A percentile compares a stretch with the other conserved stretches of the same genome.
These are phyloP conservation scores for Poicephalus meyeri DNA, from an alignment of 2,113 vertebrate species.

Conservation along the genomic window DNA sequence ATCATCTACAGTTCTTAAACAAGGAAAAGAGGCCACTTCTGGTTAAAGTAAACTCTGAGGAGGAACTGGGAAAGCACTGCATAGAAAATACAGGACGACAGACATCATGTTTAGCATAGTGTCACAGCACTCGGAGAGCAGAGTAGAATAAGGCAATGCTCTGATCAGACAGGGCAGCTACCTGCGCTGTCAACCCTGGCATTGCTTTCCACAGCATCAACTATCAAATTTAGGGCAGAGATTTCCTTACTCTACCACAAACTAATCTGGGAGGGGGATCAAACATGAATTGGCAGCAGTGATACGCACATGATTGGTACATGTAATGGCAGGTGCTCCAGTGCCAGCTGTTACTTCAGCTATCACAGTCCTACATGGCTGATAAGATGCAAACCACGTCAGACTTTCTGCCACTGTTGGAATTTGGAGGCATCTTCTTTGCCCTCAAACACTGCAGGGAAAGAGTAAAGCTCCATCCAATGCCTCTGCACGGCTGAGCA, in stretches of 20 bases:
- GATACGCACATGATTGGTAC: rapidly evolving
- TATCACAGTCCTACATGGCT: background rate
- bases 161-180: background rate
- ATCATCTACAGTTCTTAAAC: background rate
- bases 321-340: rapidly evolving
- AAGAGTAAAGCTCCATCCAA: background rate
- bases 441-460: background rate
- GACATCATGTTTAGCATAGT: rapidly evolving
- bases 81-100: background rate
- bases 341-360: background rate
- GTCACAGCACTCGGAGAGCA: background rate
- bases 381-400: background rate
- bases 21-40: background rate
- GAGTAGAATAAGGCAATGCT: background rate
- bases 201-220: background rate
- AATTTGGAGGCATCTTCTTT: background rate
- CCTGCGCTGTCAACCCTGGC: background rate
- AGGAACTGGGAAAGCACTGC: background rate
- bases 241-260: background rate
- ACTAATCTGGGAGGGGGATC: background rate
- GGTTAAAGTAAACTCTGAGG: background rate
- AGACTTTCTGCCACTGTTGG: background rate
- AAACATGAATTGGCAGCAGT: background rate
- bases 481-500: background rate
- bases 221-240: background rate